These are phyloP conservation scores for Pseudochirops corinnae DNA, from an alignment of 2,797 vertebrate species.

Conservation along the genomic window DNA sequence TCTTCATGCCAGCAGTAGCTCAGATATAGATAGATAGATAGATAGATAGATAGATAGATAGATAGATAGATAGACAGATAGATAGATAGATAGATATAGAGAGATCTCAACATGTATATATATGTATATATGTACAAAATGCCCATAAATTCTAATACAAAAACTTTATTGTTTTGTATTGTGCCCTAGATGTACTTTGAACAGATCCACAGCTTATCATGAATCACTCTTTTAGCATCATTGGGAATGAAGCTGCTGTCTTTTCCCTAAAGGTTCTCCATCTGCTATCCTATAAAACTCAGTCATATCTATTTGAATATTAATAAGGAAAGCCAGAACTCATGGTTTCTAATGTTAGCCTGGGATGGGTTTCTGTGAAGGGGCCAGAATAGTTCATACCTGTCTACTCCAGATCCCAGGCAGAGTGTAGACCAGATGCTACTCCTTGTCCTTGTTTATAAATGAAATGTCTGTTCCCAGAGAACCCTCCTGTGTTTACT, in stretches of 20 bases:
- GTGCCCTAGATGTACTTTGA: background rate
- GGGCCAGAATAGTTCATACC: slow-evolving; percentile 62
- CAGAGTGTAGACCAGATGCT: slow-evolving; percentile 68
- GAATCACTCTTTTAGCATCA: background rate
- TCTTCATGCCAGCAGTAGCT: background rate
- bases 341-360: background rate
- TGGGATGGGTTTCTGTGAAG: background rate
- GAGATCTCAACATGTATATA: too few relatives aligned
- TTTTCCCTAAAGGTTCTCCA: background rate
- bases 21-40: background rate
- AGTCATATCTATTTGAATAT: background rate
- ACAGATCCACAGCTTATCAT: background rate
- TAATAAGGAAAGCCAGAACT: background rate
- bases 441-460: slow-evolving; percentile 68
- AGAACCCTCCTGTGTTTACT: slow-evolving; percentile 62
- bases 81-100: too few relatives aligned
- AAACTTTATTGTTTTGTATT: background rate
- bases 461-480: slow-evolving; percentile 44
- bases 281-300: background rate
- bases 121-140: background rate
- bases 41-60: too few relatives aligned
- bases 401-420: slow-evolving; percentile 36
- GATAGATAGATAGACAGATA: too few relatives aligned
- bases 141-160: background rate
- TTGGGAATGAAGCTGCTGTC: background rate